Evolutionary conservation across 1,140 invertebrate genomes (phyloP).

Genomic region (Lordiphosa mommai): DNA sequence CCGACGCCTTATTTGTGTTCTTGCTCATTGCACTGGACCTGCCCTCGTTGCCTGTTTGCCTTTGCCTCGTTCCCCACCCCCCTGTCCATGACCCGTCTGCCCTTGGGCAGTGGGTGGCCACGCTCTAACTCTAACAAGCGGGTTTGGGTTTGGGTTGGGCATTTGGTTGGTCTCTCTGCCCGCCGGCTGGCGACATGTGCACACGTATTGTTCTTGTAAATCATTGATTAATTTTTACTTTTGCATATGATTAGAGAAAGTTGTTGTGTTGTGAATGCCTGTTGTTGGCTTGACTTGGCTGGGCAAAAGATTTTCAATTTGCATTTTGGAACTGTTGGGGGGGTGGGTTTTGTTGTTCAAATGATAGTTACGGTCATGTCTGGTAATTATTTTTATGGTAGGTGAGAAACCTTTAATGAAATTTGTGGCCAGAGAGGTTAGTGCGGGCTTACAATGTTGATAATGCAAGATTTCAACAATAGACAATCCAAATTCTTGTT

Average conservation of each 20-base stretch:
- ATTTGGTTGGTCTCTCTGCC: slow-evolving; percentile 22
- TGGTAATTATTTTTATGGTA: slow-evolving; percentile 26
- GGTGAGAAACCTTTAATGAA: slow-evolving; percentile 13
- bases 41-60: slow-evolving; percentile 7
- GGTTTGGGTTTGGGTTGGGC: slow-evolving; percentile 21
- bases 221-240: slow-evolving; percentile 72
- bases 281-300: slow-evolving; percentile 10
- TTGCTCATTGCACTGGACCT: slow-evolving; percentile 52
- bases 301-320: slow-evolving; percentile 33
- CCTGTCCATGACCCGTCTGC: slow-evolving; percentile 26
- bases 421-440: slow-evolving; percentile 8
- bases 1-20: slow-evolving; percentile 76
- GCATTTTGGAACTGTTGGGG: slow-evolving; percentile 21
- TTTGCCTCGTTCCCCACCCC: not conserved
- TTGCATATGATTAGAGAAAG: slow-evolving; percentile 73
- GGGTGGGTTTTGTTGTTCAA: slow-evolving; percentile 15
- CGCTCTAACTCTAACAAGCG: slow-evolving; percentile 53
- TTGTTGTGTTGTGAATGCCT: slow-evolving; percentile 12
- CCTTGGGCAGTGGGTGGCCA: slow-evolving; percentile 54
- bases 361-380: slow-evolving; percentile 26
- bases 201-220: slow-evolving; percentile 76
- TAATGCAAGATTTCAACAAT: too few relatives aligned
- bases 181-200: slow-evolving; percentile 59
- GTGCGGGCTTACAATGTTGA: not conserved
- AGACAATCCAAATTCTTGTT: too few relatives aligned